Percentiles rank a stretch among this genome's conserved stretches.
These are phyloP conservation scores for Elachura formosa DNA, from an alignment of 2,113 vertebrate species.

Conservation along the genomic window DNA sequence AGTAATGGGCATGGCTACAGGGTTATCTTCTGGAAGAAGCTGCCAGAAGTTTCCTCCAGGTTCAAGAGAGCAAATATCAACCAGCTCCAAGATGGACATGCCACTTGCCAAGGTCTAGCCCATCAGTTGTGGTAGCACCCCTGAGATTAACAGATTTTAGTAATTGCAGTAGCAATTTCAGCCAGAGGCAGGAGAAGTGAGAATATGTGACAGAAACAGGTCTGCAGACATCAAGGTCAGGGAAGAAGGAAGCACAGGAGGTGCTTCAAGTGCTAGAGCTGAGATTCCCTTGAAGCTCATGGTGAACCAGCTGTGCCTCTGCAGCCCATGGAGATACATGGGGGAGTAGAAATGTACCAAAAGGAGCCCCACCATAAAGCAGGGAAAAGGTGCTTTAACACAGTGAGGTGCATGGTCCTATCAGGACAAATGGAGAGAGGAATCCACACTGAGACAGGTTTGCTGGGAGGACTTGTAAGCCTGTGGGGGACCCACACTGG, in stretches of 20 bases:
- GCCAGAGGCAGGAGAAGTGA: background rate
- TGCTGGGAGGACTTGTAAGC: background rate
- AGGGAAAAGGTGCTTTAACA: background rate
- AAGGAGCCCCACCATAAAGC: background rate
- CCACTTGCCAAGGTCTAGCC: background rate
- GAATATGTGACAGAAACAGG: background rate
- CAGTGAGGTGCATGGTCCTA: background rate
- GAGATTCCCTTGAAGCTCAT: background rate
- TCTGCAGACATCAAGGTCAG: background rate
- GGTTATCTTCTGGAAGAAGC: background rate
- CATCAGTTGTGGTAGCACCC: accelerated
- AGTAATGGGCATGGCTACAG: background rate
- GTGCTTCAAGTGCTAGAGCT: background rate
- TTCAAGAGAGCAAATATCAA: background rate
- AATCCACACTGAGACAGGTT: background rate
- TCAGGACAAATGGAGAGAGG: background rate
- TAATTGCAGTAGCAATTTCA: background rate
- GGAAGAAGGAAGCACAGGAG: background rate
- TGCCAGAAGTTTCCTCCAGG: background rate
- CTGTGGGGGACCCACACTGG: background rate
- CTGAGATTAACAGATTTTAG: background rate
- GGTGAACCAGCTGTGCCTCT: background rate
- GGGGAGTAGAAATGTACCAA: background rate
- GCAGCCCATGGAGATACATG: too few relatives aligned
- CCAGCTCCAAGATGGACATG: background rate